These are phyloP conservation scores for Umimayanthus kanabou DNA, from an alignment of 92 coral and sea anemone genomes.

Conservation along the genomic window DNA sequence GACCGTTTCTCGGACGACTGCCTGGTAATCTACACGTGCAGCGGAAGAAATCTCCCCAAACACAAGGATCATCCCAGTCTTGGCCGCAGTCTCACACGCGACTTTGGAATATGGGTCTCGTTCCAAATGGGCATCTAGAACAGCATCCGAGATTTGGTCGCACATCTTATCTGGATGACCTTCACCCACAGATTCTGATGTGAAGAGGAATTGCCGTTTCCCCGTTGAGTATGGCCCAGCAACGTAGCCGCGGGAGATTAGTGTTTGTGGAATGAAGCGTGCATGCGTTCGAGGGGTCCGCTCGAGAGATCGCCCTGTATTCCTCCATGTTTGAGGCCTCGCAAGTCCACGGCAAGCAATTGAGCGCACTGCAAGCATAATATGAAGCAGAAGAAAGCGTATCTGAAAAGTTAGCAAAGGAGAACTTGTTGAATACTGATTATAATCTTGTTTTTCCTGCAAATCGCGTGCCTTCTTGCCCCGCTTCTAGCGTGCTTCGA, in stretches of 20 bases:
- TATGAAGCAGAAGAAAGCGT: background rate
- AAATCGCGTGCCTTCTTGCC: background rate
- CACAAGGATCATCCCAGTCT: conserved; percentile 82
- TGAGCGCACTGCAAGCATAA: conserved; percentile 7
- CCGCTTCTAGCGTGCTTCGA: background rate
- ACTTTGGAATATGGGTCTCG: conserved; percentile 84
- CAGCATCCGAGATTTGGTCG: conserved; percentile 91
- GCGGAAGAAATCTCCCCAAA: conserved; percentile 85
- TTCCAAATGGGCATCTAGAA: conserved; percentile 82
- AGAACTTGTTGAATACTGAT: background rate
- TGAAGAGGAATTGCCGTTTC: conserved; percentile 75
- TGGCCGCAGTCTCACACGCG: conserved; percentile 81
- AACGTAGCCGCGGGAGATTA: conserved; percentile 51
- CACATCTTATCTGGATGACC: conserved; percentile 93
- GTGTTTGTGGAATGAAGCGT: conserved; percentile 34
- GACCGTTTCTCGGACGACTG: conserved; percentile 79
- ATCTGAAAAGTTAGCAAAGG: background rate
- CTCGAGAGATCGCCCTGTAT: background rate
- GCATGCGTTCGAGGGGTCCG: background rate
- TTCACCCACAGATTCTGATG: conserved; percentile 84
- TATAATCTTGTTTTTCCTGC: no score
- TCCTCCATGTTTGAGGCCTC: background rate
- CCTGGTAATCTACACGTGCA: conserved; percentile 78
- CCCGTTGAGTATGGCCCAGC: conserved; percentile 66
- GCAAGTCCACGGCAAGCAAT: conserved; percentile 1